phyloP scores from a whole-genome alignment of 2,113 vertebrate species.

The Cololabis saira region DNA sequence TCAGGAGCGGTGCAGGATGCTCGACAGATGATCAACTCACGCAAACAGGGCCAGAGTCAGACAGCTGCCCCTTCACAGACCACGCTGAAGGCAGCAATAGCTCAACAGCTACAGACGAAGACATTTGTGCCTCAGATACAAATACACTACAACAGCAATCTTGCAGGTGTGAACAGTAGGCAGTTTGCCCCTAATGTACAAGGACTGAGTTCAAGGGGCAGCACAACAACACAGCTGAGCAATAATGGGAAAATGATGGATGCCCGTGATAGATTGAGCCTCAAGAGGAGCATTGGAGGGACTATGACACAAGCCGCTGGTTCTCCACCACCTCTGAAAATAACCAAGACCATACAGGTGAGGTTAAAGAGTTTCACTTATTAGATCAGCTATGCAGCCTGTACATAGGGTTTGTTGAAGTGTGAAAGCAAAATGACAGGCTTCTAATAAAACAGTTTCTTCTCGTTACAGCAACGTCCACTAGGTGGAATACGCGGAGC shows the following conservation, averaged over 20 bases:
- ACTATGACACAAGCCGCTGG: constrained; percentile 69
- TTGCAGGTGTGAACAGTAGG: constrained; percentile 43
- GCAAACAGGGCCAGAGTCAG: constrained; percentile 82
- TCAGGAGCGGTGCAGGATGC: constrained; percentile 85
- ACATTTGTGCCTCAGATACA: constrained; percentile 71
- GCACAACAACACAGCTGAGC: constrained; percentile 64
- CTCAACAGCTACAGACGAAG: constrained; percentile 58
- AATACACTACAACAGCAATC: constrained; percentile 62
- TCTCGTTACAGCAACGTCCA: constrained; percentile 76
- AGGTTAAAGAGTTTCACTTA: neutral
- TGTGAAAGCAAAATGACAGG: neutral
- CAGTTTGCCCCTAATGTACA: constrained; percentile 62
- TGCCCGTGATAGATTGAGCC: constrained; percentile 92
- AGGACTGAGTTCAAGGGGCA: constrained; percentile 57
- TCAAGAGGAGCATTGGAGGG: constrained; percentile 87
- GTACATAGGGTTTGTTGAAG: neutral
- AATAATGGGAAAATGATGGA: constrained; percentile 87
- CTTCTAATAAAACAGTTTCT: neutral
- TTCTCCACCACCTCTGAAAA: constrained; percentile 86
- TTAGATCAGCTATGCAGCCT: neutral
- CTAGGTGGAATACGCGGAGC: constrained; percentile 70
- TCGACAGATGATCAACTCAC: constrained; percentile 94
- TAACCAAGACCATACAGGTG: constrained; percentile 98
- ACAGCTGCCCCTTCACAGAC: constrained; percentile 38
- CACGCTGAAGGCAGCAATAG: constrained; percentile 30